Evolutionary conservation across 2,888 invertebrate genomes (phyloP), one percentile per base, ranked within the genome.

Genomic region (Nemotelus nigrinus): DNA sequence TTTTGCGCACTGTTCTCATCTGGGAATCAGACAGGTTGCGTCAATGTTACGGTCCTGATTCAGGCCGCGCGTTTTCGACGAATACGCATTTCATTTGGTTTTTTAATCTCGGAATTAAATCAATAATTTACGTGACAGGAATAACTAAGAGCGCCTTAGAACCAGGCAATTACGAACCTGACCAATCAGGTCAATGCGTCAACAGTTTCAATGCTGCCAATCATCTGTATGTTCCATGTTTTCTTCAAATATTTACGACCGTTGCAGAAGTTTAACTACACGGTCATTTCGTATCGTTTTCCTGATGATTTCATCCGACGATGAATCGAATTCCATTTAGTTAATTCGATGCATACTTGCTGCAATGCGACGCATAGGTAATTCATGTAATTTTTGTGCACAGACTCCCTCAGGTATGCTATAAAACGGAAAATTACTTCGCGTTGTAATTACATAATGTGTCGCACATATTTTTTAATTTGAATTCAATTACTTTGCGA

Each of bases 111-210:
- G 64, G 79, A 79, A 79, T 79, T 79, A 77, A 77, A 79, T 79
- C 79, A 79, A 79, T 79, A 79, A 79, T 79, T 79, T 79, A 79
- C 79, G 79, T 79, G 79, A 79, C 79, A 79, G 71, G 79, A 79
- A 79, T 79, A 79, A 77, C 76, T 77, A 76, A 77, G 76, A 77
- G 75, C 47, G 48, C 48, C 45, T 63, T 60, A 48, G 74, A 63
- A 48, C 50, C 41, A 74, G 63, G 60, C 58, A 72, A 72, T 72
- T 58, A 58, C 39, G 57, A n/a, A 6, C 39, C 5, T 63, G 41
- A 41, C 74, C 74, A 74, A 74, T 74, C 63, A 60, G 50, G 41
- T 8, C 47, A 48, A 41, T 60, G 50, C 70, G 55, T 55, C 70
- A 55, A 55, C 70, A 43, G 70, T 50, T 55, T 41, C 43, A 55